Evolutionary conservation across 1,140 invertebrate species (phyloP).

Genomic region (Schlechtendalia chinensis): DNA sequence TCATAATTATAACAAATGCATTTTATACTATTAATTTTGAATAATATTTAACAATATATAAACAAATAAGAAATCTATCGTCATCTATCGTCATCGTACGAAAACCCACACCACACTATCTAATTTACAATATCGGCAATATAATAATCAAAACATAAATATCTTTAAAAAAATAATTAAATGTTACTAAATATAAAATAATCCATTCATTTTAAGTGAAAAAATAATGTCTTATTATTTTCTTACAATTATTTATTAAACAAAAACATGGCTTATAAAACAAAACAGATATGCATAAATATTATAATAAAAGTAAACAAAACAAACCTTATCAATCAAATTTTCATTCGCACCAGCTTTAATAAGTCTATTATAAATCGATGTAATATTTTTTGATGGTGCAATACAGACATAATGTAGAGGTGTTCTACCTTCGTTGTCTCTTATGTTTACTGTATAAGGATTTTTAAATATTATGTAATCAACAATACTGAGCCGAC

Average conservation of each 20-base stretch:
- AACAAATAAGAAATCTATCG: no score
- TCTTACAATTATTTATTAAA: background rate
- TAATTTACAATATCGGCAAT: no score
- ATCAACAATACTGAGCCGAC: conserved; percentile 68
- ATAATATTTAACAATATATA: no score
- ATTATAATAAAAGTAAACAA: background rate
- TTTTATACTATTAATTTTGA: no score
- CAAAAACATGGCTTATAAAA: background rate
- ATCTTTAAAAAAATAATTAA: no score
- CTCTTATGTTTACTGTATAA: conserved; percentile 66
- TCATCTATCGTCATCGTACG: background rate
- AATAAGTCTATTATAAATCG: conserved; percentile 72
- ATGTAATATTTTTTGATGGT: conserved; percentile 69
- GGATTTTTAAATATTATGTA: conserved; percentile 72
- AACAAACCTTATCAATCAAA: conserved; percentile 73
- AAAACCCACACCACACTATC: no score
- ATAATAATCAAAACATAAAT: no score
- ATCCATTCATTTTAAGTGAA: no score
- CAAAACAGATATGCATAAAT: background rate
- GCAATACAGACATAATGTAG: conserved; percentile 75
- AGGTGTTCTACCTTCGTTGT: conserved; percentile 82
- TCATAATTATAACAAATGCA: no score
- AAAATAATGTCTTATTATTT: no score
- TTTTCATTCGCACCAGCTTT: conserved; percentile 75
- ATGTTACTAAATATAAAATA: no score